Base-by-base conservation (phyloP, 2,888 invertebrate genomes). In the Nesidiocoris tenuis region DNA sequence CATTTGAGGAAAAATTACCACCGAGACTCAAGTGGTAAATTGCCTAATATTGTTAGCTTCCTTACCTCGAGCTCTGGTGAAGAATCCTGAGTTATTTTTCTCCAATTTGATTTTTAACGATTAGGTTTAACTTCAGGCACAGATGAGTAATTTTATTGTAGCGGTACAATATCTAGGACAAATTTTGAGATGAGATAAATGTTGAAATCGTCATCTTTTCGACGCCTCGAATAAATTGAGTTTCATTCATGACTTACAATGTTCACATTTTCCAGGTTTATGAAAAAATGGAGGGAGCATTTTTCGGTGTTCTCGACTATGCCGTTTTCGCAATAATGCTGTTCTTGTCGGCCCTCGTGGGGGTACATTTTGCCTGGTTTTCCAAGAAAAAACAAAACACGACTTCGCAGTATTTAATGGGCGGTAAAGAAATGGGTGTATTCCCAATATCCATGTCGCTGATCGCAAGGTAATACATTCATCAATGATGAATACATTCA, bases 371-470 rank as follows among this genome's bases (percentile, higher is more conserved):
- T 80, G 91, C 89, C 1, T 90, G 89, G 83, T 90, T 88, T 81
- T 89, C 90, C 0, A 85, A 86, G 78, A 86, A 88, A 81, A 90
- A 89, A 81, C 88, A 89, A 80, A 89, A 91, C 81, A 90, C 90
- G 0, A 90, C 91, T 0, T 83, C 87, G 19, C 91, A 91, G 81
- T 91, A 91, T 80, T 85, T 91, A 75, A 88, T 91, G 86, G 91
- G 91, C 3, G 90, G 91, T 21, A 90, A 90, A 81, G 89, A 88
- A 9, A 91, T 91, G 90, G 90, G 90, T n/a, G 88, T 91, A 80
- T 89, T 91, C 80, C 91, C 91, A 0, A 90, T 91, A 81, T 90
- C 91, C 70, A 90, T 91, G 90, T 91, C 91, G 16, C 84, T 91
- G 76, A 90, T 91, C 79, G 90, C 91, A 81, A 91, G 91, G 91